These are phyloP conservation scores for Shargacucullia verbasci DNA, from an alignment of 2,888 invertebrate genomes.

Conservation along the genomic window DNA sequence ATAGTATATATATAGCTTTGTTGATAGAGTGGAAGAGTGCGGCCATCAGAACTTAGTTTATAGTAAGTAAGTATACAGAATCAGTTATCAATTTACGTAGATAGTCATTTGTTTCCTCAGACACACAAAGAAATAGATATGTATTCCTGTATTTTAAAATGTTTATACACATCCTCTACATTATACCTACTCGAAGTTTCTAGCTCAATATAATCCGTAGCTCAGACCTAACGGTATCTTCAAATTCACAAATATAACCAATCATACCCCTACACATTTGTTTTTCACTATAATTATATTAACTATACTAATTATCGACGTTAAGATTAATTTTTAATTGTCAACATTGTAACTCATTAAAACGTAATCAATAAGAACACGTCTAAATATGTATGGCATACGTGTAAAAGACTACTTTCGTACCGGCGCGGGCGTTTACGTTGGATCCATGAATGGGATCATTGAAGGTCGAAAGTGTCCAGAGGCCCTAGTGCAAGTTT, in stretches of 20 bases:
- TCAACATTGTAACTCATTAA: constrained; percentile 35
- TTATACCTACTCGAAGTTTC: too few species aligned
- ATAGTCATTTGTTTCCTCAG: constrained; percentile 8
- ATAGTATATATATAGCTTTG: too few species aligned
- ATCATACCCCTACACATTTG: constrained; percentile 9
- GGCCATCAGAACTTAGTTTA: too few species aligned
- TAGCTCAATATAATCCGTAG: too few species aligned
- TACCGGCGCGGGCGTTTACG: not conserved
- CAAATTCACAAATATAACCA: too few species aligned
- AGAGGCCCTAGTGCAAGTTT: too few species aligned
- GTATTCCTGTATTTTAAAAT: not conserved
- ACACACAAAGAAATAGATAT: not conserved
- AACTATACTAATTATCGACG: constrained; percentile 22
- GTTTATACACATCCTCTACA: not conserved
- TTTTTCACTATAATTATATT: constrained; percentile 16
- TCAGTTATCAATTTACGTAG: constrained; percentile 12
- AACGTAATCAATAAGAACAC: constrained; percentile 29
- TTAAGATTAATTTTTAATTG: constrained; percentile 29
- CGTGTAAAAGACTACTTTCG: constrained; percentile 7
- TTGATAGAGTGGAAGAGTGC: too few species aligned
- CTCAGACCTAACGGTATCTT: too few species aligned
- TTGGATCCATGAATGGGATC: constrained; percentile 15
- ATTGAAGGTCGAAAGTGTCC: constrained; percentile 18
- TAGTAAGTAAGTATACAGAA: too few species aligned
- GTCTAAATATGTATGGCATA: constrained; percentile 2